Percentiles rank a stretch among this genome's conserved stretches.
Evolutionary conservation across 2,888 invertebrate genomes (phyloP).

Genomic region (Melinaea menophilus): DNA sequence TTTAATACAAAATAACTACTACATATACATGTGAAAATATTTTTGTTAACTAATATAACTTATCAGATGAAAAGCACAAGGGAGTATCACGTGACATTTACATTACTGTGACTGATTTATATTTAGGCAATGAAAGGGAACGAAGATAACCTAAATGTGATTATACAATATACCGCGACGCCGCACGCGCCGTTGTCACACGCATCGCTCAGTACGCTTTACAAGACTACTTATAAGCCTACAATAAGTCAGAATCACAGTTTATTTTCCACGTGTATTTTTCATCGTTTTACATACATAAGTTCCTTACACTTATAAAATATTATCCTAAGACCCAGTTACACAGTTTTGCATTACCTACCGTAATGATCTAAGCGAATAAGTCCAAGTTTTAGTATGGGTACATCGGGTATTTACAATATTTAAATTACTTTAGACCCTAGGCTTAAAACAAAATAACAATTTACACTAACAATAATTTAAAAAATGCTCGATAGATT

Average conservation of each 20-base stretch:
- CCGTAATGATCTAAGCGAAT: constrained; percentile 67
- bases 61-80: too few relatives aligned
- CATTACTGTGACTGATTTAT: too few relatives aligned
- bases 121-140: background rate
- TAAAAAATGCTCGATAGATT: constrained; percentile 73
- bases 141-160: background rate
- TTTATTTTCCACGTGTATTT: constrained; percentile 76
- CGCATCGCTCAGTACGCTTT: constrained; percentile 52
- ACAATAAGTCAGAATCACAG: constrained; percentile 78
- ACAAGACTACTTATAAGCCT: constrained; percentile 70
- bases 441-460: constrained; percentile 77
- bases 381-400: constrained; percentile 66
- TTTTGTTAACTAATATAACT: too few relatives aligned
- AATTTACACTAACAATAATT: constrained; percentile 74
- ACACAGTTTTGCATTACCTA: constrained; percentile 69
- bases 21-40: too few relatives aligned
- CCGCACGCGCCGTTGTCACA: constrained; percentile 36
- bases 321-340: constrained; percentile 68
- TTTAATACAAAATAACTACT: too few relatives aligned
- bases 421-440: constrained; percentile 74
- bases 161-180: constrained; percentile 24
- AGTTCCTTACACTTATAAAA: constrained; percentile 59
- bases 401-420: constrained; percentile 73
- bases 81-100: too few relatives aligned
- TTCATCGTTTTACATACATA: constrained; percentile 58